A percentile compares a stretch with the other conserved stretches of the same genome.
These are phyloP conservation scores for Triplophysa yarkandensis DNA, from an alignment of 2,797 vertebrate genomes.

Conservation along the genomic window DNA sequence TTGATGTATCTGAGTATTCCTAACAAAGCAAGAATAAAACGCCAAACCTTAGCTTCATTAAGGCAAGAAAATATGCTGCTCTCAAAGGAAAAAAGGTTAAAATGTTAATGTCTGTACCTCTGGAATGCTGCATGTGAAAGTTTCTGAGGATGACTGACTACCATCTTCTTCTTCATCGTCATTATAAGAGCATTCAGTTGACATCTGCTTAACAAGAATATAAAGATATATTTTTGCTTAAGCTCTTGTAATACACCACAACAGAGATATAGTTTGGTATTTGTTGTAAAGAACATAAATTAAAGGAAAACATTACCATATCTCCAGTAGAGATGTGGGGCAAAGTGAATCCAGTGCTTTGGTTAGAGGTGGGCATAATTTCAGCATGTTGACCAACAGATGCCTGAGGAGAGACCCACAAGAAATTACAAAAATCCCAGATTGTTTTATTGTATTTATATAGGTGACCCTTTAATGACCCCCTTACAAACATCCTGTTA, in stretches of 20 bases:
- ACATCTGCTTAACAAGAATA: slow-evolving; percentile 62
- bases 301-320: slow-evolving; percentile 37
- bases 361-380: slow-evolving; percentile 13
- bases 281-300: no score
- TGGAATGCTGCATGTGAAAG: slow-evolving; percentile 76
- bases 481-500: no score
- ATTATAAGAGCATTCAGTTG: slow-evolving; percentile 59
- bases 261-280: no score
- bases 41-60: no score
- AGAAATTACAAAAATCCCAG: background rate
- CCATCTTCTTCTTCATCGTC: slow-evolving; percentile 64
- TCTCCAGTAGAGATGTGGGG: slow-evolving; percentile 8
- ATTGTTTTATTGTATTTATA: background rate
- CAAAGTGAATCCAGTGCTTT: slow-evolving; percentile 15
- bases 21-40: no score
- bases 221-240: slow-evolving; percentile 1
- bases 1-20: no score
- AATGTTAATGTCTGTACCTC: slow-evolving; percentile 70
- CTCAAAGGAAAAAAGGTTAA: background rate
- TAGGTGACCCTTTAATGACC: background rate
- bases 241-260: background rate
- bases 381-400: slow-evolving; percentile 38
- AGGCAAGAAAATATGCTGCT: no score
- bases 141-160: slow-evolving; percentile 83
- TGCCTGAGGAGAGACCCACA: slow-evolving; percentile 21